A percentile compares a stretch with the other conserved stretches of the same genome.
Conservation (phyloP, 2,797 vertebrate genomes). For the Chelon auratus region DNA sequence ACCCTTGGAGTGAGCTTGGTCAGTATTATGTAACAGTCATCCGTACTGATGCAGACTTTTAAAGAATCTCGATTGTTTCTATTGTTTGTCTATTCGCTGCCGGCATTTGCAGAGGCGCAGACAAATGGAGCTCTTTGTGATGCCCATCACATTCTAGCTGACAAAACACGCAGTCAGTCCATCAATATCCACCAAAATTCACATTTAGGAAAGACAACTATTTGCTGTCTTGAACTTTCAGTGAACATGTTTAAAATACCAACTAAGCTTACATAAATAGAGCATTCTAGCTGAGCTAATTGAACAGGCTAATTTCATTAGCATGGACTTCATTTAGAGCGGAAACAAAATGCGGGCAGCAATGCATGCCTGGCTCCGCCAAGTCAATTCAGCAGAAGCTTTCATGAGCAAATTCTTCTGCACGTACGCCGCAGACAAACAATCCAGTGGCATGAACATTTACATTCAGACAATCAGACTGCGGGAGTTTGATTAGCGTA, state of each 20-base stretch:
- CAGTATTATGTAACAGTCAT: conserved; percentile 33
- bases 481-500: conserved; percentile 18
- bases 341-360: conserved; percentile 48
- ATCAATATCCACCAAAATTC: conserved; percentile 65
- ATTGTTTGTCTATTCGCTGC: conserved; percentile 49
- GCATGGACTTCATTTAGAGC: conserved; percentile 56
- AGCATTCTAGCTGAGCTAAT: conserved; percentile 60
- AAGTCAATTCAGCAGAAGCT: conserved; percentile 43
- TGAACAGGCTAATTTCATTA: conserved; percentile 66
- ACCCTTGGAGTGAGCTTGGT: no score
- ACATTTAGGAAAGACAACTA: conserved; percentile 54
- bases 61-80: conserved; percentile 20
- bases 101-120: conserved; percentile 30
- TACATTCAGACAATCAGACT: conserved; percentile 10
- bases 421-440: conserved; percentile 15
- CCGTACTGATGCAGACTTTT: conserved; percentile 34
- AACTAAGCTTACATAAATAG: conserved; percentile 47
- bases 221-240: conserved; percentile 35
- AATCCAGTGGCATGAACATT: conserved; percentile 13
- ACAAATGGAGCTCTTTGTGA: conserved; percentile 46
- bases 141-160: conserved; percentile 71
- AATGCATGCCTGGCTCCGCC: conserved; percentile 20
- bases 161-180: conserved; percentile 64
- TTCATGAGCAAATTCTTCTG: conserved; percentile 21
- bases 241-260: conserved; percentile 44